phyloP scores from a whole-genome alignment of 2,888 invertebrate species.

The Saturnia pavonia region DNA sequence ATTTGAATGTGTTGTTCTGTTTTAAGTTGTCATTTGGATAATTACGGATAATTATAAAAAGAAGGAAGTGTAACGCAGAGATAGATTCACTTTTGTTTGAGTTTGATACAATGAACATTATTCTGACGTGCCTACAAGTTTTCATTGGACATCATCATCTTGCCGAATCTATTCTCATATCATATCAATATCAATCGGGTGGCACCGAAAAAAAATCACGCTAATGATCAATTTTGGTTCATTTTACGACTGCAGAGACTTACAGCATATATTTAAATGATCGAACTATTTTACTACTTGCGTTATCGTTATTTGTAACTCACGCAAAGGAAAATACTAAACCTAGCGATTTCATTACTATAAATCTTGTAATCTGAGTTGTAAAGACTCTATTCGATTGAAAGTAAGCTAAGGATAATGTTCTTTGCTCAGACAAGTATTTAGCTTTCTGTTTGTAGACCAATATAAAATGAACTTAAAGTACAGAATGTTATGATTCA shows the following conservation, averaged over 20 bases:
- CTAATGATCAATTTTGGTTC: slow-evolving; percentile 21
- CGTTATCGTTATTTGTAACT: slow-evolving; percentile 51
- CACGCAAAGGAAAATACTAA: slow-evolving; percentile 64
- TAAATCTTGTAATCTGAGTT: slow-evolving; percentile 65
- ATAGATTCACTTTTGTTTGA: too few relatives aligned
- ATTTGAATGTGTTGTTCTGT: too few relatives aligned
- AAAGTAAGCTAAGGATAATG: slow-evolving; percentile 67
- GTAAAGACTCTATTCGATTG: slow-evolving; percentile 68
- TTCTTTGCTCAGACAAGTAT: slow-evolving; percentile 59
- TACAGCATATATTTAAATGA: slow-evolving; percentile 54
- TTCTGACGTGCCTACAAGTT: too few relatives aligned
- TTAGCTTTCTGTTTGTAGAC: slow-evolving; percentile 40
- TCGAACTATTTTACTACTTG: slow-evolving; percentile 63
- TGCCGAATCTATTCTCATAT: too few relatives aligned
- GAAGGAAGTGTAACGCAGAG: too few relatives aligned
- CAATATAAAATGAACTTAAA: slow-evolving; percentile 41
- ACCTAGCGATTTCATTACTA: slow-evolving; percentile 71
- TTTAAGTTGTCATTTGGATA: too few relatives aligned
- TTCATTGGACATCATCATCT: too few relatives aligned
- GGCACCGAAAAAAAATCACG: too few relatives aligned
- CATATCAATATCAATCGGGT: too few relatives aligned
- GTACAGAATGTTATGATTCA: slow-evolving; percentile 30
- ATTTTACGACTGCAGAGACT: slow-evolving; percentile 42
- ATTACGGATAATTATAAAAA: too few relatives aligned
- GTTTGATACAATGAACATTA: too few relatives aligned